phyloP scores from a whole-genome alignment of 2,888 invertebrate species.

The Hemithea aestivaria region DNA sequence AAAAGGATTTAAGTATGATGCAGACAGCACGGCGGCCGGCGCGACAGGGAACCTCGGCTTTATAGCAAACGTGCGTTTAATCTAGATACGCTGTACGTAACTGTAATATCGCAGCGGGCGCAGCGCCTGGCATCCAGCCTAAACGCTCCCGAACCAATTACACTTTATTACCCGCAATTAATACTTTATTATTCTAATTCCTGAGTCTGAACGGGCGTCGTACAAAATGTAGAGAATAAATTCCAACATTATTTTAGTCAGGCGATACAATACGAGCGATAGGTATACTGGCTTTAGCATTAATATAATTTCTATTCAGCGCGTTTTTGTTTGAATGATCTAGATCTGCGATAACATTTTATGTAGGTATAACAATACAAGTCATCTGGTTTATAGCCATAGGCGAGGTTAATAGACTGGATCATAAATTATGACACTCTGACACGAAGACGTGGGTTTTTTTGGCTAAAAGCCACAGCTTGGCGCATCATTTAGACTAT shows the following conservation, averaged over 20 bases:
- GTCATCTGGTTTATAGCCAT: constrained; percentile 20
- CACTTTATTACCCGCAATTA: constrained; percentile 39
- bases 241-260: constrained; percentile 16
- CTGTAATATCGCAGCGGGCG: constrained; percentile 27
- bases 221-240: constrained; percentile 22
- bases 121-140: constrained; percentile 46
- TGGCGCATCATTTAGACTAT: constrained; percentile 19
- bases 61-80: constrained; percentile 41
- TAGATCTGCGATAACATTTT: constrained; percentile 3
- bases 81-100: constrained; percentile 39
- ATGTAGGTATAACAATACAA: constrained; percentile 7
- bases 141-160: constrained; percentile 39
- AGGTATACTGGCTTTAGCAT: constrained; percentile 5
- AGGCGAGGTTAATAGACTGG: constrained; percentile 18
- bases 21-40: constrained; percentile 54
- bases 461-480: constrained; percentile 38
- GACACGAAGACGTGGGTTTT: constrained; percentile 25
- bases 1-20: constrained; percentile 51
- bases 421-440: constrained; percentile 17
- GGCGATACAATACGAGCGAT: constrained; percentile 10
- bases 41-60: constrained; percentile 29
- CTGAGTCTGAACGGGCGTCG: constrained; percentile 22
- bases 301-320: constrained; percentile 12
- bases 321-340: constrained; percentile 17
- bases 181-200: constrained; percentile 47